These are phyloP conservation scores for Dryobates pubescens DNA, from an alignment of 2,797 vertebrate genomes.

Conservation along the genomic window DNA sequence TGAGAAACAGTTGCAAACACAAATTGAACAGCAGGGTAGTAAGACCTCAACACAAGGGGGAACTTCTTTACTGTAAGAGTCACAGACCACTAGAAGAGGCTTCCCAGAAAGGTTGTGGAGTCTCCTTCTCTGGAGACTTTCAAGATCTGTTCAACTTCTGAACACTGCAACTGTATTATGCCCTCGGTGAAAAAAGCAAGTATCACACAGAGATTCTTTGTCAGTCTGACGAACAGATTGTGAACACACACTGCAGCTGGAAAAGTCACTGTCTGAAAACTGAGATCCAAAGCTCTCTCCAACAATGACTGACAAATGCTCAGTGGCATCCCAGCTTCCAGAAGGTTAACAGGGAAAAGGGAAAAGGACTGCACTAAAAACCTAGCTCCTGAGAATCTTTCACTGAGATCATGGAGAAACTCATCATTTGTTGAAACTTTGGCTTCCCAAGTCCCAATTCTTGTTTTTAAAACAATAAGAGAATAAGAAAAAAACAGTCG, in stretches of 20 bases:
- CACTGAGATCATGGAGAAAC: background rate
- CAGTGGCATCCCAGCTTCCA: background rate
- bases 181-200: background rate
- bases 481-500: background rate
- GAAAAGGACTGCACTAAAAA: background rate
- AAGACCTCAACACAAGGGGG: background rate
- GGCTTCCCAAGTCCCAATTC: background rate
- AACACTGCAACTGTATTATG: background rate
- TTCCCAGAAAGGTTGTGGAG: no score
- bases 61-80: no score
- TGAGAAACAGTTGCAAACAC: background rate
- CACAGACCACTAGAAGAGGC: no score
- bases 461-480: background rate
- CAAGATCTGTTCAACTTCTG: background rate
- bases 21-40: background rate
- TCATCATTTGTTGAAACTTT: rapidly evolving
- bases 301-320: background rate
- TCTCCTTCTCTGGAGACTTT: no score
- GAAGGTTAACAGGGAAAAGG: background rate
- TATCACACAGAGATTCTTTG: background rate
- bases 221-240: background rate
- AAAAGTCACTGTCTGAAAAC: background rate
- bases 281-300: background rate
- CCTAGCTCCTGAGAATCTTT: background rate
- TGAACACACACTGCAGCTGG: no score